Evolutionary conservation across 2,888 invertebrate species (phyloP), one percentile per base, ranked within the genome.

Genomic region (Cheilosia scutellata): DNA sequence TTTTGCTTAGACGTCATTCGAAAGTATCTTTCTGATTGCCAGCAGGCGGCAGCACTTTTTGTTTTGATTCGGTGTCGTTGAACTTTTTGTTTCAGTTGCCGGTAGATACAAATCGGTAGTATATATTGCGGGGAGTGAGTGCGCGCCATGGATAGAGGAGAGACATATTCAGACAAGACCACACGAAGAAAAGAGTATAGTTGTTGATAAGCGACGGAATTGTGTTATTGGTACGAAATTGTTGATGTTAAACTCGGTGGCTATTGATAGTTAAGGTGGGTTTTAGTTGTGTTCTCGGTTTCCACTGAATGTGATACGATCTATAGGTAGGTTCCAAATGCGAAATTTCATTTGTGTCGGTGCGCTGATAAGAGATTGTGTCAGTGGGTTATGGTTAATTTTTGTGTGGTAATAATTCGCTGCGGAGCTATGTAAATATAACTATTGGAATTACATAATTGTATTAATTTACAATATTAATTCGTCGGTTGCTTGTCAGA

Each of bases 11-110:
- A 72, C 75, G 65, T 25, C 29, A 58, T 71, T 49, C 47, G 33
- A 51, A 79, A 25, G 72, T 68, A 72, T 66, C 57, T 63, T 71
- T 65, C 49, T 20, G 55, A 66, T 51, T 66, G 47, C 86, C 86
- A 82, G 51, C 70, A 86, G 86, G 76, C 72, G 86, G 86, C 86
- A 82, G 80, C 82, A 86, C 82, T 63, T 77, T 82, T 86, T 86
- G 86, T 86, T 86, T 72, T 86, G 86, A 60, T 86, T 86, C n/a
- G 57, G 47, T 72, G 86, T 82, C 86, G 62, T 72, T 86, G 86
- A 86, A 86, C 86, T 86, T 76, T 82, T 77, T 72, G 86, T 77
- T 86, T 68, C 31, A 86, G 55, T 76, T 76, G 86, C 80, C 76
- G 84, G 84, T 76, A 72, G 86, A 76, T 68, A 86, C 55, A 58